Conservation (phyloP, 1,140 invertebrate species). For the Octopus bimaculoides region DNA sequence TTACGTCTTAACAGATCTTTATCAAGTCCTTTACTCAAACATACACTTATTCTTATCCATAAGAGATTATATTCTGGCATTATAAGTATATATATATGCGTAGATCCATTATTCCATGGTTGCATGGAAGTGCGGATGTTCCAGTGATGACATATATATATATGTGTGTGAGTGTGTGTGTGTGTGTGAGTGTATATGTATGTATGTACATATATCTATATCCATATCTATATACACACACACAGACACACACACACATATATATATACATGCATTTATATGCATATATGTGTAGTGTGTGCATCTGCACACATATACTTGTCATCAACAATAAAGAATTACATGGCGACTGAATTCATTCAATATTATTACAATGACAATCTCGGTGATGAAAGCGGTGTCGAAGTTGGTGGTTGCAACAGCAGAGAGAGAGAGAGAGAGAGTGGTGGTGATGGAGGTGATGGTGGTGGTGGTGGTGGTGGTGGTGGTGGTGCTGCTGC, state of each 20-base stretch:
- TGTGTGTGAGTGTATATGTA: background rate
- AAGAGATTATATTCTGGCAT: background rate
- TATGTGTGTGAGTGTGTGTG: background rate
- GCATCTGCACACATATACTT: no score
- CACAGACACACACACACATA: background rate
- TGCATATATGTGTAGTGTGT: no score
- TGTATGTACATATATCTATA: background rate
- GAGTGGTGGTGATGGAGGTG: background rate
- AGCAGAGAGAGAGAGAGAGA: conserved; percentile 1
- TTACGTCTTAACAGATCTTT: no score
- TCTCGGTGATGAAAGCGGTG: no score
- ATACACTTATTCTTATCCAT: background rate
- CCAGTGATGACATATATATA: background rate
- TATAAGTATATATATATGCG: background rate
- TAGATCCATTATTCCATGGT: background rate
- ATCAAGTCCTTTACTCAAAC: background rate
- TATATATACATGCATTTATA: background rate
- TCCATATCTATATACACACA: background rate
- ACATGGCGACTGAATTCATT: no score
- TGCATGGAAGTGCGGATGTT: background rate
- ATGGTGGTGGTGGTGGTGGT: background rate
- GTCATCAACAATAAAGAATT: no score
- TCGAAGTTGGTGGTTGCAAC: background rate
- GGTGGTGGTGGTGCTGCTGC: no score
- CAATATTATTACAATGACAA: no score